Conservation (phyloP, 2,888 invertebrate genomes). For the Acanthosoma haemorrhoidale region DNA sequence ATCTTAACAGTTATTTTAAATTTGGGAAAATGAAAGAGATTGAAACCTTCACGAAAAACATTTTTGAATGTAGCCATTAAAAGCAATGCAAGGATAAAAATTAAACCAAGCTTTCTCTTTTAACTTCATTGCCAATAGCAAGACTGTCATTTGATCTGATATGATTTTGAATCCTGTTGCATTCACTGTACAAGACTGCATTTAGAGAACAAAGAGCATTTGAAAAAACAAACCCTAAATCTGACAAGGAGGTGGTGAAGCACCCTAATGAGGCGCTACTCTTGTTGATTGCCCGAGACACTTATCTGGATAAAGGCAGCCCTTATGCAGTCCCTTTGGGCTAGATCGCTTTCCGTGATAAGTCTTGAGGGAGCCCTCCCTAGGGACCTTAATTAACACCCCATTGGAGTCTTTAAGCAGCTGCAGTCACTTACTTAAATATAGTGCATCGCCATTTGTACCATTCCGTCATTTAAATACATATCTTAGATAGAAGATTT, state of each 20-base stretch:
- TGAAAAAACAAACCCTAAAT: not conserved
- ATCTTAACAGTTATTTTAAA: too few species aligned
- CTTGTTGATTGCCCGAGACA: not conserved
- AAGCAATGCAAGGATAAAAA: too few species aligned
- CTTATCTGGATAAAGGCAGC: constrained; percentile 3
- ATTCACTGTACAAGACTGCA: not conserved
- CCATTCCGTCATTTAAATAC: too few species aligned
- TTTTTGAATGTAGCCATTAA: too few species aligned
- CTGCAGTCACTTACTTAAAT: not conserved
- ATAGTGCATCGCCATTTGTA: not conserved
- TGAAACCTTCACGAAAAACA: too few species aligned
- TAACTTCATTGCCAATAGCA: too few species aligned
- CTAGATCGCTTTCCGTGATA: not conserved
- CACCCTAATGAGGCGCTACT: not conserved
- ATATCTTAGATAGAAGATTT: too few species aligned
- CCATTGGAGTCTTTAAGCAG: not conserved
- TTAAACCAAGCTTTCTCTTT: too few species aligned
- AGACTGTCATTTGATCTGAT: too few species aligned
- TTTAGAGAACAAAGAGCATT: not conserved
- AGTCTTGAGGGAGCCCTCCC: not conserved
- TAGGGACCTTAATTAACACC: not conserved
- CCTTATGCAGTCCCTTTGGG: not conserved
- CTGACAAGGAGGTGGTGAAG: not conserved
- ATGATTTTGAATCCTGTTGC: too few species aligned
- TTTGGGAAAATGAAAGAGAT: too few species aligned